Evolutionary conservation across 2,888 invertebrate species (phyloP).

Genomic region (Aproaerema taeniolella): DNA sequence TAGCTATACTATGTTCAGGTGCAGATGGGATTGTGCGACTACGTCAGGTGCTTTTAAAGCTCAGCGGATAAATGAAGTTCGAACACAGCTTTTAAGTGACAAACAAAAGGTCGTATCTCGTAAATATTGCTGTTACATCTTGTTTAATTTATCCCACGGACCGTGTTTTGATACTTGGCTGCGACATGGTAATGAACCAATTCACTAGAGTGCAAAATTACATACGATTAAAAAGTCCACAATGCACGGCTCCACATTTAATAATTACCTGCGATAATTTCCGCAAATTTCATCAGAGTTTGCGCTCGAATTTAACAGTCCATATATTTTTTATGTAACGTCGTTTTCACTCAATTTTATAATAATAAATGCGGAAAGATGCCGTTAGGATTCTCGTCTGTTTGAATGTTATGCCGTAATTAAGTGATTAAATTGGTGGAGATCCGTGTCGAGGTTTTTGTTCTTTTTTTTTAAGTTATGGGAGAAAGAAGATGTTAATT

Average conservation of each 20-base stretch:
- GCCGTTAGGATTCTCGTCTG: conserved; percentile 9
- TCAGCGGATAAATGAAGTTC: too few relatives aligned
- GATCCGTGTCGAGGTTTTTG: conserved; percentile 4
- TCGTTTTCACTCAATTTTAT: conserved; percentile 13
- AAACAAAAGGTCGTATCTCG: too few relatives aligned
- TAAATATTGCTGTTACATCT: too few relatives aligned
- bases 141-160: too few relatives aligned
- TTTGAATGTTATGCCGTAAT: conserved; percentile 5
- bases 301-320: conserved; percentile 19
- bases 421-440: conserved; percentile 9
- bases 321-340: conserved; percentile 14
- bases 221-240: conserved; percentile 21
- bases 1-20: conserved; percentile 35
- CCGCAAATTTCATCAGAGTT: conserved; percentile 22
- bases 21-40: conserved; percentile 43
- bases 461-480: conserved; percentile 1
- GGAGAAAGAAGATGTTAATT: conserved; percentile 1
- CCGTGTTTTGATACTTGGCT: conserved; percentile 16
- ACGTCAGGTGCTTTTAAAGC: conserved; percentile 6
- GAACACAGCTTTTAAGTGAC: too few relatives aligned
- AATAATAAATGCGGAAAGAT: conserved; percentile 6
- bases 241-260: conserved; percentile 12
- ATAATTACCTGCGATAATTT: conserved; percentile 22
- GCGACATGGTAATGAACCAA: conserved; percentile 18
- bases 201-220: conserved; percentile 23